Evolutionary conservation across 1,140 invertebrate genomes (phyloP).

Genomic region (Bombus sylvicola): DNA sequence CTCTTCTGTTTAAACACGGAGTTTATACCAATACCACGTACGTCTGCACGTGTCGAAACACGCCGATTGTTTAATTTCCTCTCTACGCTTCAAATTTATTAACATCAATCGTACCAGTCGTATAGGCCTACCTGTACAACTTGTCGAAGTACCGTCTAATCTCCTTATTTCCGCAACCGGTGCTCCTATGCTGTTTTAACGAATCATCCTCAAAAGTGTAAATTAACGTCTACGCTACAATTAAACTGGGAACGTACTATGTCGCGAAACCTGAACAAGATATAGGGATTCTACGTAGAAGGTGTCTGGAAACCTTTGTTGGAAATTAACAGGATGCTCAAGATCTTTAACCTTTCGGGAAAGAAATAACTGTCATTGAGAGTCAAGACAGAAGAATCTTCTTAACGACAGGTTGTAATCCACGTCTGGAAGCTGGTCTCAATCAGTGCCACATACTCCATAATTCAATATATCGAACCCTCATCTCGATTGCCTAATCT

Average conservation of each 20-base stretch:
- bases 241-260: neutral
- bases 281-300: neutral
- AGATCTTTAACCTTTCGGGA: conserved; percentile 15
- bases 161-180: neutral
- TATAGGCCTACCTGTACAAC: too few relatives aligned
- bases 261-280: too few relatives aligned
- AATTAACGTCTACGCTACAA: neutral
- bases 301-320: neutral
- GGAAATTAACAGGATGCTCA: conserved; percentile 7
- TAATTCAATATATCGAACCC: conserved; percentile 78
- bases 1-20: conserved; percentile 23
- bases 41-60: neutral
- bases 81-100: conserved; percentile 41
- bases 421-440: conserved; percentile 68
- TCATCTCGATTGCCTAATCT: conserved; percentile 55
- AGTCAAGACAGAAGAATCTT: conserved; percentile 54
- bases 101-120: conserved; percentile 41
- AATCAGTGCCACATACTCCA: conserved; percentile 72
- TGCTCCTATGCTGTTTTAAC: neutral
- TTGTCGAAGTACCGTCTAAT: neutral
- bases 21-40: neutral
- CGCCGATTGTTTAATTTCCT: conserved; percentile 52
- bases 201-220: neutral
- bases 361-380: conserved; percentile 29
- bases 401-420: conserved; percentile 73